A percentile compares a stretch with the other conserved stretches of the same genome.
These are phyloP conservation scores for Agelastica alni DNA, from an alignment of 2,888 invertebrate genomes.

Conservation along the genomic window DNA sequence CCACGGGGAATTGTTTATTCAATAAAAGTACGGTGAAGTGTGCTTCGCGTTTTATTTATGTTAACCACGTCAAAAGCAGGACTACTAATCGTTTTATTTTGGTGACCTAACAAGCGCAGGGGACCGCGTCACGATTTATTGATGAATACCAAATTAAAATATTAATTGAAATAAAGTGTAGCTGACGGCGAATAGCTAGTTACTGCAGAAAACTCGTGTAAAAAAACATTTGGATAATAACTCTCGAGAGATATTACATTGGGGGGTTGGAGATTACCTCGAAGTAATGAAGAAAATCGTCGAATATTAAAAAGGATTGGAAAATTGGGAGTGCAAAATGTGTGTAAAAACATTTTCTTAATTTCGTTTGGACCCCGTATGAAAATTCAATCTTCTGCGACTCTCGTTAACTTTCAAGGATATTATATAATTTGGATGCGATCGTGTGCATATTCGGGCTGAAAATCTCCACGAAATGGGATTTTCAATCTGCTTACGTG, in stretches of 20 bases:
- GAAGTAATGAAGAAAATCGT: no score
- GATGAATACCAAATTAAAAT: constrained; percentile 12
- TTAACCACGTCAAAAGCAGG: constrained; percentile 27
- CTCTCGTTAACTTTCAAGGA: constrained; percentile 12
- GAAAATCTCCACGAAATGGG: constrained; percentile 17
- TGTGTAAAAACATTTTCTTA: no score
- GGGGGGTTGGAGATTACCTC: no score
- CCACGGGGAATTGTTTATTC: constrained; percentile 22
- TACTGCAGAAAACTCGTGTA: no score
- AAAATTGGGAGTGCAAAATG: no score
- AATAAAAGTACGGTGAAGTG: constrained; percentile 22
- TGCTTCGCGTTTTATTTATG: constrained; percentile 27
- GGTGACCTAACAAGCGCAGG: constrained; percentile 5
- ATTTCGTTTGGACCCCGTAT: no score
- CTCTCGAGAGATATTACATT: no score
- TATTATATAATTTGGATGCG: constrained; percentile 16
- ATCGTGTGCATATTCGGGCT: constrained; percentile 20
- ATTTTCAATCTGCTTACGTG: constrained; percentile 26
- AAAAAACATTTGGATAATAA: no score
- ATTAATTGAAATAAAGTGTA: no score
- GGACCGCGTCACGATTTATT: constrained; percentile 19
- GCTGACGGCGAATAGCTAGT: no score
- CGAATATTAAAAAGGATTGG: no score
- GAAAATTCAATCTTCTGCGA: constrained; percentile 10
- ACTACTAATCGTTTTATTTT: constrained; percentile 21